Base-by-base conservation (phyloP, 2,797 vertebrate species). In the Kryptopterus vitreolus region DNA sequence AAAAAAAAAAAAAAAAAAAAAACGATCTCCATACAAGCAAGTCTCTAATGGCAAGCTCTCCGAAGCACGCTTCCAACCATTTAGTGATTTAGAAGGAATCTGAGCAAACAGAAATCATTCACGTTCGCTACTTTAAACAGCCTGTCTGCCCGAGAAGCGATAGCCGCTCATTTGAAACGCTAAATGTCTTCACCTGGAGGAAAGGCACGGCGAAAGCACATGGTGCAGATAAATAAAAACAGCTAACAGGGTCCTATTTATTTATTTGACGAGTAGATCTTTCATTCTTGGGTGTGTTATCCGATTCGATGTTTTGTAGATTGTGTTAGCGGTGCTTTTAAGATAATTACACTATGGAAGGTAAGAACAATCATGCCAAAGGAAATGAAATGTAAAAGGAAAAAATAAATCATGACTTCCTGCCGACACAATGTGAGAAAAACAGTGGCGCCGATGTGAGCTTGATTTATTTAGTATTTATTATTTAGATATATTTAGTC, bases 31-130 rank as follows among this genome's bases (percentile, higher is more conserved):
- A 83, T 83, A 86, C 88, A 90, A 89, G 81, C 77, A 81, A n/a
- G 85, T 90, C 89, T 88, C 85, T 89, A 90, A 88, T 89, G 90
- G 80, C 82, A 73, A 86, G 86, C 87, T 89, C 88, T 91, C 88
- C 91, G 85, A 88, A 90, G 87, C 85, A 82, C 87, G 88, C 86
- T 90, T 90, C 89, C 89, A 91, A 86, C 89, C 91, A 91, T 93
- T 92, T 89, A 90, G 89, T 86, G 91, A 92, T 92, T 89, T 91
- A 89, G 58, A 82, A 88, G 83, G 89, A 91, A 90, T 90, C 85
- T 83, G 88, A 86, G 88, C 90, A 88, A 82, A 88, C 79, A 76
- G 71, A 91, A 90, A 90, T 87, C 88, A 91, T 91, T 88, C 89
- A 82, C 86, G 88, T 89, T 88, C 78, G 87, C 87, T 85, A 84